These are phyloP conservation scores for Hystrix cristata DNA, from an alignment of 2,113 vertebrate genomes.

Conservation along the genomic window DNA sequence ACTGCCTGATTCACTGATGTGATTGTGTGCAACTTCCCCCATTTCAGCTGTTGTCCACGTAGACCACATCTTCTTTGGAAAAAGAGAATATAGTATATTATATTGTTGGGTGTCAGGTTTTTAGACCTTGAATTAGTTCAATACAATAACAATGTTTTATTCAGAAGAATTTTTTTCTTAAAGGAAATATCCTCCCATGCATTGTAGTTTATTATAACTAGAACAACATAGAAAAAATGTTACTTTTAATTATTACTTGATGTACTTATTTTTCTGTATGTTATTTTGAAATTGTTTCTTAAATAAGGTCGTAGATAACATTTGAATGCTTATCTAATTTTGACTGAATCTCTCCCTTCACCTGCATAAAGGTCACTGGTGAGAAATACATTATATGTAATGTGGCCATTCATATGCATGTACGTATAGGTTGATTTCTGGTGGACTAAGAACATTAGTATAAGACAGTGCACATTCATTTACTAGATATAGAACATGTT, in stretches of 20 bases:
- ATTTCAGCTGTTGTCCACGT: not conserved
- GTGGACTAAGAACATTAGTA: not conserved
- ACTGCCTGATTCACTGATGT: not conserved
- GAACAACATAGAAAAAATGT: not conserved
- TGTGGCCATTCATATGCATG: fast-evolving
- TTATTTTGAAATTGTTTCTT: slow-evolving; percentile 1
- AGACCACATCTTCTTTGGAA: not conserved
- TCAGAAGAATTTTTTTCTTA: not conserved
- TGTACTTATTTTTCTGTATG: not conserved
- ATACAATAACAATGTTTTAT: not conserved
- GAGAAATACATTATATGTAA: not conserved
- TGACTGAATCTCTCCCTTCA: not conserved
- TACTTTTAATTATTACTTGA: not conserved
- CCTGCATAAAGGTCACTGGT: not conserved
- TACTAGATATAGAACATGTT: not conserved
- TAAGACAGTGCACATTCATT: not conserved
- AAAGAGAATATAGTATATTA: not conserved
- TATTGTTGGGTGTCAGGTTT: not conserved
- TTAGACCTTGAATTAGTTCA: not conserved
- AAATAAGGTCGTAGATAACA: not conserved
- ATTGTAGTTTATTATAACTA: not conserved
- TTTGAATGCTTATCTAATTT: not conserved
- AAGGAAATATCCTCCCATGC: not conserved
- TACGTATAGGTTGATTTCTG: not conserved
- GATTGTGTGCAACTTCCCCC: not conserved